phyloP scores from a whole-genome alignment of 2,113 vertebrate species.

The Tenrec ecaudatus region DNA sequence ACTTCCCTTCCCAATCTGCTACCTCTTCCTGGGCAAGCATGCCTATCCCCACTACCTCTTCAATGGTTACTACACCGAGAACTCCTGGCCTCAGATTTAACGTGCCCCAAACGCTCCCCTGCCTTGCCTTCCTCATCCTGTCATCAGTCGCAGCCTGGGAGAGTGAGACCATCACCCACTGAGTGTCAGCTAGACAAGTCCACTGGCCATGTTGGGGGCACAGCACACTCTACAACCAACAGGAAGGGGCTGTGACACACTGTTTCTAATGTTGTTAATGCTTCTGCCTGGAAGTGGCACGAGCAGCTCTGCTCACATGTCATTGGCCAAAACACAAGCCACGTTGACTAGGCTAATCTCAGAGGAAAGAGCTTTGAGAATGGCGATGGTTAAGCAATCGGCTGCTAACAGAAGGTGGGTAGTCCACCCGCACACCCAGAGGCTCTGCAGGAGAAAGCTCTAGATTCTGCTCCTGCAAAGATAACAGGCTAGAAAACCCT shows the following conservation, averaged over 20 bases:
- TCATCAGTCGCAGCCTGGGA: not conserved
- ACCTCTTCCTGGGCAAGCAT: not conserved
- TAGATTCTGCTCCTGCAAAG: not conserved
- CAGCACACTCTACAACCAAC: not conserved
- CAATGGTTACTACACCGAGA: too few relatives aligned
- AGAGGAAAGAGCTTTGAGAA: not conserved
- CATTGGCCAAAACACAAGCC: not conserved
- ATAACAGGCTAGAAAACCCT: not conserved
- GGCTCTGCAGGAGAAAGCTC: not conserved
- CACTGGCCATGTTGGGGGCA: not conserved
- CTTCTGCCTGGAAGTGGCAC: not conserved
- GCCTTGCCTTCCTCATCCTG: not conserved
- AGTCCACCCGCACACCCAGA: not conserved
- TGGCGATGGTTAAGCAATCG: not conserved
- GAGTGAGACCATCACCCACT: not conserved
- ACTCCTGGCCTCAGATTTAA: not conserved
- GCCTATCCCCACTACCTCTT: too few relatives aligned
- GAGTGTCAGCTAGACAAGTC: not conserved
- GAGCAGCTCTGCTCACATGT: not conserved
- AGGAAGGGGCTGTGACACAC: too few relatives aligned
- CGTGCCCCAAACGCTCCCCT: not conserved
- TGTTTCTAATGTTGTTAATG: too few relatives aligned
- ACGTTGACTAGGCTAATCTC: not conserved
- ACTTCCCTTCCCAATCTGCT: not conserved
- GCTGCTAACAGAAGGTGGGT: not conserved